Base-by-base conservation (phyloP, 1,140 invertebrate species). In the Neodiprion lecontei region DNA sequence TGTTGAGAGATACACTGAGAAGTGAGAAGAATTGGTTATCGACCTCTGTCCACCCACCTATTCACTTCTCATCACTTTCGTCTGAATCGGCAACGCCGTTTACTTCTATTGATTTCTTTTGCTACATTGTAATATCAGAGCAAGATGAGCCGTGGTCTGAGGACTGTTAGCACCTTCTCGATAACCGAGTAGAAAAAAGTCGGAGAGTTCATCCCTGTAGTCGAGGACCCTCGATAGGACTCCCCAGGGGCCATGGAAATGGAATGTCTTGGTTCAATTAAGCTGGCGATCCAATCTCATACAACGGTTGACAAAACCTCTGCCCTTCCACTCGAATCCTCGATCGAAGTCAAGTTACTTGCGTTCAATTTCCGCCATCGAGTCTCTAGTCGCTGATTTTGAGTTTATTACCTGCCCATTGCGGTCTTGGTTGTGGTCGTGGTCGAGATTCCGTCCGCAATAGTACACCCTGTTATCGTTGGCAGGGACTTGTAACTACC, bases 281-380 rank as follows among this genome's bases (percentile, higher is more conserved):
- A 61, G 53, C 53, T 61, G 11, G 11, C 53, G 53, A 61, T 61
- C 53, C 53, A 61, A 61, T 61, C 53, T 61, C 53, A 61, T 61
- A 61, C 53, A 61, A 61, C 53, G 53, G 11, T 61, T 61, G 53
- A 61, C 53, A 61, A 49, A 75, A 48, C 69, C 68, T 67, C 48
- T 48, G 21, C 11, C 53, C 1, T 12, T 50, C 49, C 68, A 70
- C 48, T n/a, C 21, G 53, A 73, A 79, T 77, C 78, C 75, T 72
- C 75, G 74, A 81, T 79, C 78, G 75, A 77, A 76, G 76, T 78
- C 78, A 81, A 82, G 77, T 78, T 75, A 76, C 74, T 77, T 67
- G 78, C 75, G 73, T 79, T 79, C 78, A 80, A 81, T 82, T 82
- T 81, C 81, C 79, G 78, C 50, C 74, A 77, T 69, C 11, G n/a